Evolutionary conservation across 2,888 invertebrate genomes (phyloP), one percentile per base, ranked within the genome.

Genomic region (Oasisia sp.): DNA sequence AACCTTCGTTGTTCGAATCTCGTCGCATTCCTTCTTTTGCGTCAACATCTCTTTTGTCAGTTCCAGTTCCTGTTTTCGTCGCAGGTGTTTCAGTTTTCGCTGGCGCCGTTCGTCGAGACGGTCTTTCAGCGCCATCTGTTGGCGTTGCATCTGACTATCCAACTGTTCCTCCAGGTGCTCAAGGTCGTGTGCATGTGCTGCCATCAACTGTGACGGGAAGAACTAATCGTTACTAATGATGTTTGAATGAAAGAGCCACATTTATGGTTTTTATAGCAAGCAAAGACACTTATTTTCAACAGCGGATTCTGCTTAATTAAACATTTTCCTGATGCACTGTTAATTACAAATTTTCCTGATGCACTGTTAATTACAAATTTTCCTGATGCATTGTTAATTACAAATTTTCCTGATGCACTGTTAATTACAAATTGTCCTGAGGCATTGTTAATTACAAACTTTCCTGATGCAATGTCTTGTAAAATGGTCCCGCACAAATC

Each of bases 11-110:
- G 74, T 74, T 74, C 74, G 74, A 27, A 96, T 92, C 91, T 95
- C 95, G 93, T 95, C 95, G 32, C 95, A 89, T 93, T 96, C 95
- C 92, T 95, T 95, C 94, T 95, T 94, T 94, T 96, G 96, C 92
- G 95, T 95, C 89, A 96, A 93, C 95, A 95, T 95, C 93, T 96
- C 96, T 91, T 94, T 94, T 14, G 95, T 95, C 90, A 95, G 93
- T 89, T 95, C 95, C 9, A 95, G 94, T 92, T 96, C 96, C 92
- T 96, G 96, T 92, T 95, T 94, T 58, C 95, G 94, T 11, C 95
- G 93, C 45, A 95, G 94, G 90, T 95, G 95, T 3, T 95, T 95
- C 94, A 95, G 94, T 91, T 95, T 95, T 2, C 95, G 93, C 50
- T 93, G 93, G 3, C 95, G 93, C 74, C 94, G 93, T 44, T 95